These are phyloP conservation scores for Tipula confusa DNA, from an alignment of 2,888 invertebrate species.

Conservation along the genomic window DNA sequence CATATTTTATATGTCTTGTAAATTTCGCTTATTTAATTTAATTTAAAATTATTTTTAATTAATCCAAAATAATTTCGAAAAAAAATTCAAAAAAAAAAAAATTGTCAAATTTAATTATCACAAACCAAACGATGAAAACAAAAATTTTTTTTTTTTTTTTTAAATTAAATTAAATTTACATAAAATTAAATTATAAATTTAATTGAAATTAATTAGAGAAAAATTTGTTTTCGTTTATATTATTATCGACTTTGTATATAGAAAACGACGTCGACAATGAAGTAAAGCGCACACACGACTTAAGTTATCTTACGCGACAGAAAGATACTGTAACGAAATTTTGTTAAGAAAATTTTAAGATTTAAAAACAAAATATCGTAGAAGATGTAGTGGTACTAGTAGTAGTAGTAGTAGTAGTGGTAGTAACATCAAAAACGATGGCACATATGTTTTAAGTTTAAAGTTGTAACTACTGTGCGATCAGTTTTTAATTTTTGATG, in stretches of 20 bases:
- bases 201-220: constrained; percentile 29
- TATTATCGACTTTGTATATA: background rate
- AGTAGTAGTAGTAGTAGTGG: background rate
- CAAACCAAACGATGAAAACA: background rate
- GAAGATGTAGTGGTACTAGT: no score
- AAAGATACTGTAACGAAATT: background rate
- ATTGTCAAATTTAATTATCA: constrained; percentile 29
- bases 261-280: background rate
- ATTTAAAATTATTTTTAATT: constrained; percentile 21
- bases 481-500: constrained; percentile 8
- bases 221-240: constrained; percentile 13
- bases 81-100: constrained; percentile 10
- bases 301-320: background rate
- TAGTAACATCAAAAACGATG: background rate
- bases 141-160: background rate
- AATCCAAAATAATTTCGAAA: constrained; percentile 7
- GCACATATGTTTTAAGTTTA: constrained; percentile 25
- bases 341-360: background rate
- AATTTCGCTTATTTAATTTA: background rate
- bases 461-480: background rate
- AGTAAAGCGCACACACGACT: constrained; percentile 12
- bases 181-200: constrained; percentile 29
- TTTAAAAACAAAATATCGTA: background rate
- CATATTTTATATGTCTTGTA: background rate
- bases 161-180: constrained; percentile 12